Conservation (phyloP, 2,113 vertebrate genomes). For the Meleagris gallopavo region DNA sequence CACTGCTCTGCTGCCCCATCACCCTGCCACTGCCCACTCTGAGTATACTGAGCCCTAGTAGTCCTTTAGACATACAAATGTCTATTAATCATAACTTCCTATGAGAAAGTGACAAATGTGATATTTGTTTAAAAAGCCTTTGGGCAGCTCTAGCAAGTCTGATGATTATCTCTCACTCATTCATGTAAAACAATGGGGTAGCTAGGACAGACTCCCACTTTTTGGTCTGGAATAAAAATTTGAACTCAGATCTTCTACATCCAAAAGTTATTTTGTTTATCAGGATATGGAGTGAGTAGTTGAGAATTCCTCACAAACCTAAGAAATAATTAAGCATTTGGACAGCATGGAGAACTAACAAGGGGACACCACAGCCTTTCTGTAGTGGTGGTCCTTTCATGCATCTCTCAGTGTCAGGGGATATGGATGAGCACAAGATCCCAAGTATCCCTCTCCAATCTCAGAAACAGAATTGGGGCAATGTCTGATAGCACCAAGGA, state of each 20-base stretch:
- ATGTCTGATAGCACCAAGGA: neutral
- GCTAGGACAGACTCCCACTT: neutral
- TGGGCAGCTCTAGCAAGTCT: neutral
- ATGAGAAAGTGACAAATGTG: neutral
- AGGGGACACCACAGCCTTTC: neutral
- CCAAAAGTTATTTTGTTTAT: neutral
- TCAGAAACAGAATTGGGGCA: neutral
- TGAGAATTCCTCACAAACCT: neutral
- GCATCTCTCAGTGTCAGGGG: neutral
- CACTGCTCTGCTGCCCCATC: neutral
- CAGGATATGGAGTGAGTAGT: neutral
- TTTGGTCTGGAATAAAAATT: accelerated
- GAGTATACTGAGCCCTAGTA: neutral
- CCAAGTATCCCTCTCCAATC: neutral
- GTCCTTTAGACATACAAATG: neutral
- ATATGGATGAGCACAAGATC: neutral
- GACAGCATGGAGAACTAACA: neutral
- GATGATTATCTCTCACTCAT: neutral
- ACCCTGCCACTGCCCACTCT: no score
- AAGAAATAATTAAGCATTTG: neutral
- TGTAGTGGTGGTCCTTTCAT: neutral
- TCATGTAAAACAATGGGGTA: neutral
- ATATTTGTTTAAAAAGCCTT: neutral
- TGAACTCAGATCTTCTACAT: neutral
- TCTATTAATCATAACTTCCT: neutral